phyloP scores from a whole-genome alignment of 1,140 invertebrate species.

The Pemphigus obesinymphae region DNA sequence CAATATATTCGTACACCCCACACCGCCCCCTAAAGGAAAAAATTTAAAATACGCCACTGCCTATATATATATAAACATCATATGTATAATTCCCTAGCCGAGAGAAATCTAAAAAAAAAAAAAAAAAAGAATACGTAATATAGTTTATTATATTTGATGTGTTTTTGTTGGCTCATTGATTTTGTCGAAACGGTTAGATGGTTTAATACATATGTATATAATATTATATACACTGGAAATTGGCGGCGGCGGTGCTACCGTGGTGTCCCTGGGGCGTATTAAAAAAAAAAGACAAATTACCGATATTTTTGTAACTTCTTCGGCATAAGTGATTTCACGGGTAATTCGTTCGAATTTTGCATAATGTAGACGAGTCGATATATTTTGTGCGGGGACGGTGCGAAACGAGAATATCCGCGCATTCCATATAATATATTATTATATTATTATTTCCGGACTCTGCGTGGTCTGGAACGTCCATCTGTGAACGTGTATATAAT shows the following conservation, averaged over 20 bases:
- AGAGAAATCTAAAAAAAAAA: background rate
- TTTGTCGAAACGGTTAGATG: background rate
- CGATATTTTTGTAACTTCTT: background rate
- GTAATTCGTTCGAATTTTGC: slow-evolving; percentile 25
- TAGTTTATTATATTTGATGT: background rate
- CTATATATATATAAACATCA: too few species aligned
- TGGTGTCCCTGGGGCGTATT: background rate
- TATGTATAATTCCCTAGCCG: background rate
- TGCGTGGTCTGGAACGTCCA: background rate
- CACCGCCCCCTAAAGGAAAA: too few species aligned
- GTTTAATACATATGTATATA: too few species aligned
- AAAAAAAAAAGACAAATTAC: slow-evolving; percentile 21
- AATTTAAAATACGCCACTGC: too few species aligned
- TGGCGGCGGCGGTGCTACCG: background rate
- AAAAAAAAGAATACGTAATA: background rate
- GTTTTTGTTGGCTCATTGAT: slow-evolving; percentile 8
- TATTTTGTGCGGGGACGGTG: slow-evolving; percentile 9
- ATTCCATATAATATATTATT: too few species aligned
- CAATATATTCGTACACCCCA: too few species aligned
- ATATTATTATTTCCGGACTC: background rate
- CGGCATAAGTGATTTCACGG: slow-evolving; percentile 32
- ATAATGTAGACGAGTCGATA: background rate
- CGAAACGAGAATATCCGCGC: background rate
- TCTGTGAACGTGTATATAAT: background rate
- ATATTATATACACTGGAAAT: background rate